Percentiles rank a stretch among this genome's conserved stretches.
These are phyloP conservation scores for Epirrhoe alternata DNA, from an alignment of 2,888 invertebrate species.

Conservation along the genomic window DNA sequence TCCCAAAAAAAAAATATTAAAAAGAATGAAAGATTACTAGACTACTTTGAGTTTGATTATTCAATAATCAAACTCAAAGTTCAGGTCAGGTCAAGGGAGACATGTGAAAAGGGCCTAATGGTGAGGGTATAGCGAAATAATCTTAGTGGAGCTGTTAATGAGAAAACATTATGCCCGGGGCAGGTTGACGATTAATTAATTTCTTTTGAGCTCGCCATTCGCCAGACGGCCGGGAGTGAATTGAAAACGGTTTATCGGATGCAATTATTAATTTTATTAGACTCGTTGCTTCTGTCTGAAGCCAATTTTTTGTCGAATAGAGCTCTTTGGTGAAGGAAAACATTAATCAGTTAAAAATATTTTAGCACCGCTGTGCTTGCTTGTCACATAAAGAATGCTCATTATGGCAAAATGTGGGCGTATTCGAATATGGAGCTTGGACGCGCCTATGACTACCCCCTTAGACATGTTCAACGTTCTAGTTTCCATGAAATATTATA, in stretches of 20 bases:
- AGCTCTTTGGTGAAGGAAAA: too few species aligned
- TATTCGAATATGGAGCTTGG: too few species aligned
- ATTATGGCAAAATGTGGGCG: too few species aligned
- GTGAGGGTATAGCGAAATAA: constrained; percentile 70
- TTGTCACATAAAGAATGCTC: too few species aligned
- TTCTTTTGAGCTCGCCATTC: constrained; percentile 51
- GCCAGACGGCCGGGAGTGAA: constrained; percentile 13
- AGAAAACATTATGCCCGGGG: constrained; percentile 65
- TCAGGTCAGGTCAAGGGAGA: neutral
- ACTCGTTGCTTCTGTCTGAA: neutral
- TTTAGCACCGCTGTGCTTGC: too few species aligned
- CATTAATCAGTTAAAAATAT: too few species aligned
- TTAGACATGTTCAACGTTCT: too few species aligned
- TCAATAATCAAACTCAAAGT: neutral
- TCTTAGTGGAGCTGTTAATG: constrained; percentile 74
- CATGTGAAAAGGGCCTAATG: constrained; percentile 41
- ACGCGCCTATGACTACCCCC: too few species aligned
- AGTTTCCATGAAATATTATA: too few species aligned
- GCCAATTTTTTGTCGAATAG: neutral
- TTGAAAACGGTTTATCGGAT: constrained; percentile 27
- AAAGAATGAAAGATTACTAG: too few species aligned
- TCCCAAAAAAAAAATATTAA: too few species aligned
- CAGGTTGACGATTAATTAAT: constrained; percentile 64
- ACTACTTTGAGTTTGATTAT: too few species aligned
- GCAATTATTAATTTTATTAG: constrained; percentile 25